These are phyloP conservation scores for Gallinago stenura DNA, from an alignment of 2,797 vertebrate genomes.

Conservation along the genomic window DNA sequence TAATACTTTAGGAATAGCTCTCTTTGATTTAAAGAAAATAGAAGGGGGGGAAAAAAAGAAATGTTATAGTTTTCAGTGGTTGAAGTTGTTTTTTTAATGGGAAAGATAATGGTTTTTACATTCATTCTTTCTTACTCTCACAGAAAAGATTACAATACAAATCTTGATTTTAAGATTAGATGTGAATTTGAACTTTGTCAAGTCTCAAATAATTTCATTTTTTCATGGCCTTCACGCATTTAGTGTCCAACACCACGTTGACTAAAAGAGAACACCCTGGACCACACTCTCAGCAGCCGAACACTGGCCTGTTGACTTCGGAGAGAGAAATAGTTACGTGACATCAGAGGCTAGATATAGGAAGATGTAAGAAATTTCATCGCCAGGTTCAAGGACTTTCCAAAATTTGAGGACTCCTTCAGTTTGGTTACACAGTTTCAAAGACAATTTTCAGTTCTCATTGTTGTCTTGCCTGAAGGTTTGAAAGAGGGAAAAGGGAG, in stretches of 20 bases:
- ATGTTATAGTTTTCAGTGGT: not conserved
- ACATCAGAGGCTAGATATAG: not conserved
- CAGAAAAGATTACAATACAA: not conserved
- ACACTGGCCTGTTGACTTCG: fast-evolving
- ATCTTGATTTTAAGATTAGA: not conserved
- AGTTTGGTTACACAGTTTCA: not conserved
- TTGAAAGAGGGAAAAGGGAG: not conserved
- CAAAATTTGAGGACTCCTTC: not conserved
- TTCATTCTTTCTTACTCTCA: not conserved
- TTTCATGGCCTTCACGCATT: not conserved
- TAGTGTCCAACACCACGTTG: not conserved
- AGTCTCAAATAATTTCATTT: not conserved
- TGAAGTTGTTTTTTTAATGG: not conserved
- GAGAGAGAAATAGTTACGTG: not conserved
- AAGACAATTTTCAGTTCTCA: not conserved
- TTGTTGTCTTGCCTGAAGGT: not conserved
- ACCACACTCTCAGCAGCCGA: not conserved
- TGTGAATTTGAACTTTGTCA: not conserved
- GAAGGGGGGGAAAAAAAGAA: not conserved
- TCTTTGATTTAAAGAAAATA: not conserved
- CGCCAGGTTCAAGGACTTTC: not conserved
- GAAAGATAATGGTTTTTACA: not conserved
- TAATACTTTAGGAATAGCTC: not conserved
- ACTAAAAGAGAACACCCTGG: not conserved
- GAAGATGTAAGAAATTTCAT: not conserved